Base-by-base conservation (phyloP, 1,140 invertebrate genomes). In the Anagrus nilaparvatae region DNA sequence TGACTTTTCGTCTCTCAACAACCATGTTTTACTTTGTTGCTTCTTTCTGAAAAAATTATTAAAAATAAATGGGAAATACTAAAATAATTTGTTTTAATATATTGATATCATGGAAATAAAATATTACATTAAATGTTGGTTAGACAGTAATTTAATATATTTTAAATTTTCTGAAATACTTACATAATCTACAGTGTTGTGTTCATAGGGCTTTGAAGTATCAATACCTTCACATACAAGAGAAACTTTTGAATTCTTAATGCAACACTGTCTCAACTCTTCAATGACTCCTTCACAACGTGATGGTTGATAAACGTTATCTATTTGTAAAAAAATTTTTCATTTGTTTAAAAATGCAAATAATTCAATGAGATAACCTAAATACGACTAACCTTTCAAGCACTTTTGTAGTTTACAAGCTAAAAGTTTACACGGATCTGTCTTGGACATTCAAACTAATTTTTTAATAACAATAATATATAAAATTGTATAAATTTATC, bases 371-470 rank as follows among this genome's bases (percentile, higher is more conserved):
- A 16, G 18, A 47, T 21, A 40, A 17, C 3, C 48, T 52, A 39
- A 17, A 41, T 25, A 44, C 48, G 53, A 70, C 63, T 72, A 66
- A 86, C 84, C 77, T 67, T 71, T 69, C 46, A 87, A 73, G 60
- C 83, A 87, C 53, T 71, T 74, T 69, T 87, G 83, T 51, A 87
- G 78, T 50, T 73, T 75, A 61, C 83, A 87, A 32, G 83, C 82
- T 51, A 73, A 74, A 56, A 58, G 60, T 67, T 87, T 86, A 58
- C 84, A 87, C 8, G 82, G 82, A 70, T 87, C 83, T 25, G 5
- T 1, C 6, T 47, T 55, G 47, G 50, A 49, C 62, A 65, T 65
- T n/a, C 39, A 46, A 20, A 18, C 20, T 13, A 5, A n/a, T n/a
- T n/a, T n/a, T n/a, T n/a, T n/a, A n/a, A n/a, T n/a, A n/a, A n/a